phyloP scores from a whole-genome alignment of 2,888 invertebrate species.

The Orchesella flavescens region DNA sequence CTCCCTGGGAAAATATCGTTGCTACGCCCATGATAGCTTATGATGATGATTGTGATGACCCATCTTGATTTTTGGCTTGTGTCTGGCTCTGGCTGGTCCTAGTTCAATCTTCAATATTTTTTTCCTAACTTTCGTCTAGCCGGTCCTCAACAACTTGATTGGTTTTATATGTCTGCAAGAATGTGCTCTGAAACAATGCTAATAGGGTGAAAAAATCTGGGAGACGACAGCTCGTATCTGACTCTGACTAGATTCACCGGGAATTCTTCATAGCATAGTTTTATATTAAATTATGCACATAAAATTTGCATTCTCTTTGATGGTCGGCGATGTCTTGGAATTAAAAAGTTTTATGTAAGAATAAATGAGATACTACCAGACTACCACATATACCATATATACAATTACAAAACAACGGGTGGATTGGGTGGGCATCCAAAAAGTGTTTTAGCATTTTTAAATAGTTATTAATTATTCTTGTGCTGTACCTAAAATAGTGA shows the following conservation, averaged over 20 bases:
- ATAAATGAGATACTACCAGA: not conserved
- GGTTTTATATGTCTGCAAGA: conserved; percentile 24
- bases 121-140: not conserved
- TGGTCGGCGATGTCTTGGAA: not conserved
- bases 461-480: no score
- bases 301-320: conserved; percentile 26
- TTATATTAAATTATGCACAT: conserved; percentile 45
- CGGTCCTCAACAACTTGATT: conserved; percentile 34
- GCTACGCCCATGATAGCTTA: no score
- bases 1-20: no score
- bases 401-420: no score
- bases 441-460: no score
- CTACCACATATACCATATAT: no score
- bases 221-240: conserved; percentile 11
- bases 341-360: not conserved
- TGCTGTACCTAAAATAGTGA: no score
- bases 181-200: conserved; percentile 37
- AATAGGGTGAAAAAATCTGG: conserved; percentile 22
- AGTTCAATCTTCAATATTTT: conserved; percentile 35
- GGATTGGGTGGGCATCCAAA: no score
- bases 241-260: not conserved
- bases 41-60: no score
- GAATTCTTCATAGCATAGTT: not conserved
- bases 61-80: conserved; percentile 57
- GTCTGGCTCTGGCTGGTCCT: conserved; percentile 36